Evolutionary conservation across 2,113 vertebrate species (phyloP), one percentile per base, ranked within the genome.

Genomic region (Gymnogyps californianus): DNA sequence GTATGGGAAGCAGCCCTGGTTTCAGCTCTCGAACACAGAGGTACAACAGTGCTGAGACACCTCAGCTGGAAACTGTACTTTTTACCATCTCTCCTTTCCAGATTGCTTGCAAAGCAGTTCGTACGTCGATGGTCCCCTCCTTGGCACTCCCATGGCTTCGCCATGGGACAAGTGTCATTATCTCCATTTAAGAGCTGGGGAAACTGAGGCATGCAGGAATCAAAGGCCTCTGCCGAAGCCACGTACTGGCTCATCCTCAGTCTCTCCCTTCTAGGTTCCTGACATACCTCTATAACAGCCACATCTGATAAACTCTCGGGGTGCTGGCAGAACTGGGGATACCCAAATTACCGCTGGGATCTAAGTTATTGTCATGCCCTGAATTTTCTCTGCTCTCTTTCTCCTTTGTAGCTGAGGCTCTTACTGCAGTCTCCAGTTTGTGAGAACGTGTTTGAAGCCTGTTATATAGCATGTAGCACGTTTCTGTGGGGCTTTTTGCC

Each of bases 1-100:
- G 1, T 99, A 99, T 11, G 99, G 99, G 89, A 99, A 99, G 96
- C 99, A 99, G 98, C 99, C 99, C 12, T 99, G 99, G 99, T 99
- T 99, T 96, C 99, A 99, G 98, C 99, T 99, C 85, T 99, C 99
- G 61, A 99, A 99, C 98, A 99, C 99, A 67, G 99, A 99, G 99
- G 99, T 99, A 98, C 64, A 42, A 20, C 70, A 19, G 38, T 42
- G 28, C 59, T 81, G 65, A 76, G 58, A 62, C 19, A 21, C 22
- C 49, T 94, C 84, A 91, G 78, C 61, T 87, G 52, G 22, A 76
- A 87, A 69, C 34, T 70, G 3, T 71, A 11, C 38, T 69, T 93
- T 49, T 71, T 80, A 47, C 31, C 1, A 1, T 79, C 52, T 76
- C 52, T 95, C 29, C 34, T 87, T 84, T 75, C 59, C n/a, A 71